Conservation (phyloP, 2,888 invertebrate species). For the Phorcus lineatus region DNA sequence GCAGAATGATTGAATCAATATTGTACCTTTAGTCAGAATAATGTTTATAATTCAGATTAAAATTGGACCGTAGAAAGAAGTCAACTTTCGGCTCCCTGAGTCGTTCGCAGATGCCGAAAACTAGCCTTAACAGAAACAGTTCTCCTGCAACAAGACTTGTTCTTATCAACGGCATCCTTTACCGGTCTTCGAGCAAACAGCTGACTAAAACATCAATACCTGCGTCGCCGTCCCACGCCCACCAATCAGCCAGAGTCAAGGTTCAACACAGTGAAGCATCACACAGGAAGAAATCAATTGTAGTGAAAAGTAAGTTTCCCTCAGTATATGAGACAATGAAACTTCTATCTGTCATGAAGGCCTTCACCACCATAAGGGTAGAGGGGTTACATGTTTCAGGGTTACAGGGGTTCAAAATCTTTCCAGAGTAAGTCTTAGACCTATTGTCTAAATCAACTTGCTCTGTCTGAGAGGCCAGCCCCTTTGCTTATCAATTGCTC, state of each 20-base stretch:
- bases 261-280: too few species aligned
- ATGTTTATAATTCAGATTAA: background rate
- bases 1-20: too few species aligned
- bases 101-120: too few species aligned
- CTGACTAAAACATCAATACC: slow-evolving; percentile 33
- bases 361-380: too few species aligned
- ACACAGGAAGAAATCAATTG: slow-evolving; percentile 8
- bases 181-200: slow-evolving; percentile 44
- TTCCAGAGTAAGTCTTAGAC: too few species aligned
- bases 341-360: too few species aligned
- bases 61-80: background rate
- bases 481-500: too few species aligned
- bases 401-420: too few species aligned
- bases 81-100: background rate
- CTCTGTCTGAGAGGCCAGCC: too few species aligned
- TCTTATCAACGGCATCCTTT: slow-evolving; percentile 53
- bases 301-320: slow-evolving; percentile 35
- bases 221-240: background rate
- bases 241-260: background rate
- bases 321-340: too few species aligned
- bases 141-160: slow-evolving; percentile 28
- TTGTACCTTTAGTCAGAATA: too few species aligned
- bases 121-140: background rate
- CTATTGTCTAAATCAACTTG: too few species aligned
- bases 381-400: background rate